These are phyloP conservation scores for Epirrita christyi DNA, from an alignment of 2,888 invertebrate genomes.

Conservation along the genomic window DNA sequence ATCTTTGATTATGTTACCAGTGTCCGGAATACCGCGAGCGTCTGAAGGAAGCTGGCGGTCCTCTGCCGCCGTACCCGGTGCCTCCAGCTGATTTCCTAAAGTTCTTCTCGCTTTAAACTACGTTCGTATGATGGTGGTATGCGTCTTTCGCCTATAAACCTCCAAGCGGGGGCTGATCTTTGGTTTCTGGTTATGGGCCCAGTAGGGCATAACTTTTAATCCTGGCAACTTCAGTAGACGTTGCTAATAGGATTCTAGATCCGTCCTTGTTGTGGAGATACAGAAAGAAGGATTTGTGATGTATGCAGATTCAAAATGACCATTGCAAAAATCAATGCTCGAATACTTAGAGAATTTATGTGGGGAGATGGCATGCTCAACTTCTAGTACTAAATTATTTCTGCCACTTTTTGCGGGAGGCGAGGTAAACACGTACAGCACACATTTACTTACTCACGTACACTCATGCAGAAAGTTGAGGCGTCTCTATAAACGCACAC, in stretches of 20 bases:
- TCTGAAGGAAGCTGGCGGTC: slow-evolving; percentile 90
- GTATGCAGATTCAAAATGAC: neutral
- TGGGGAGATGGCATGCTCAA: too few relatives aligned
- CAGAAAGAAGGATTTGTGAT: neutral
- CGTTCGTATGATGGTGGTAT: neutral
- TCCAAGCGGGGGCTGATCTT: neutral
- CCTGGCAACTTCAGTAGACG: too few relatives aligned
- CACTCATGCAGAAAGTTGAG: too few relatives aligned
- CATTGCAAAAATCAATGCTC: neutral
- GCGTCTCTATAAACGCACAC: too few relatives aligned
- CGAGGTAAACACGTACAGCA: too few relatives aligned
- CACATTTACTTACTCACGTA: too few relatives aligned
- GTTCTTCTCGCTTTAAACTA: slow-evolving; percentile 92
- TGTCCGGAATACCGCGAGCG: slow-evolving; percentile 93
- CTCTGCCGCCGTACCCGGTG: slow-evolving; percentile 91
- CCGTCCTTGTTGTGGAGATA: neutral
- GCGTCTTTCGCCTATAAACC: neutral
- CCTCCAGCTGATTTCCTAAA: slow-evolving; percentile 95
- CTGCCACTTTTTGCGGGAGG: too few relatives aligned
- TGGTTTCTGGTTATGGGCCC: neutral
- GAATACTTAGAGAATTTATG: too few relatives aligned
- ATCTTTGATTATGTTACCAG: slow-evolving; percentile 60
- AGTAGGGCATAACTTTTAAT: neutral
- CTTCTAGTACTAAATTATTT: too few relatives aligned
- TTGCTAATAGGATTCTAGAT: too few relatives aligned